Conservation (phyloP, 2,113 vertebrate genomes). For the Theristicus caerulescens region DNA sequence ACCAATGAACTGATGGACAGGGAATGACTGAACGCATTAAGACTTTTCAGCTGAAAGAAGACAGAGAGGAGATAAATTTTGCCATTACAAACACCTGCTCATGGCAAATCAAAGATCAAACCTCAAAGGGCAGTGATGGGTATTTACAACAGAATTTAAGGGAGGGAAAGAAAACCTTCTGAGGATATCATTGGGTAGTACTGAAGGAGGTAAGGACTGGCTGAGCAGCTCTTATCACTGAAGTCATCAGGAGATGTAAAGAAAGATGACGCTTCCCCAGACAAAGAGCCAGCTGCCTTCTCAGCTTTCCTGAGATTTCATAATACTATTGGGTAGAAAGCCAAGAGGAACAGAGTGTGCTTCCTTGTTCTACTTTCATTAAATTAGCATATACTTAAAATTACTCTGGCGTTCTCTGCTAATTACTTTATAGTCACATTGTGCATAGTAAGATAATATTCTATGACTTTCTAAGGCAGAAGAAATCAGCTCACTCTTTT, state of each 20-base stretch:
- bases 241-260: neutral
- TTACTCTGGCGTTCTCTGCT: neutral
- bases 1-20: neutral
- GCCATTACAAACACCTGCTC: neutral
- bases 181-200: neutral
- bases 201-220: neutral
- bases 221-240: neutral
- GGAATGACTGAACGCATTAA: neutral
- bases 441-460: neutral
- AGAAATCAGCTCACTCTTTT: neutral
- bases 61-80: rapidly evolving
- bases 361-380: neutral
- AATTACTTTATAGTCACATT: neutral
- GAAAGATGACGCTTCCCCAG: neutral
- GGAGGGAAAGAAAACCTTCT: neutral
- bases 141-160: neutral
- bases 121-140: neutral
- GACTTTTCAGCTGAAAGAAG: neutral
- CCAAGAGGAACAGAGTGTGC: neutral
- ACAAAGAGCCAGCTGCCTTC: neutral
- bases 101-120: neutral
- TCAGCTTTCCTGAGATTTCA: neutral
- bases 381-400: neutral
- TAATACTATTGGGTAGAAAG: neutral
- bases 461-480: neutral